Conservation (phyloP, 2,888 invertebrate species). For the Drosophila affinis region DNA sequence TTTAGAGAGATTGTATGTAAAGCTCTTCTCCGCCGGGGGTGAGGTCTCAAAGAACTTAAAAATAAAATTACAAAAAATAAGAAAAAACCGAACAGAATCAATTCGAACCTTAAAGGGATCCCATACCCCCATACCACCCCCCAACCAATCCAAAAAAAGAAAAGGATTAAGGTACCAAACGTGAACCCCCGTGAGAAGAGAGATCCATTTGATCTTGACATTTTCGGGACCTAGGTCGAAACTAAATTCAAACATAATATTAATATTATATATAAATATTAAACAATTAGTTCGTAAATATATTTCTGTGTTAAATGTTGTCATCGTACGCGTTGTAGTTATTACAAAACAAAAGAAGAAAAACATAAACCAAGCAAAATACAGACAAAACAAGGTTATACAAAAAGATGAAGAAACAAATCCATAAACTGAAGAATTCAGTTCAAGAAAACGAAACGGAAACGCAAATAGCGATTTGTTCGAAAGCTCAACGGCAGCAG, state of each 20-base stretch:
- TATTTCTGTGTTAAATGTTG: slow-evolving; percentile 81
- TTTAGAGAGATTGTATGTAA: background rate
- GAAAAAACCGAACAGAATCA: background rate
- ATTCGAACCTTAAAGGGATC: slow-evolving; percentile 2
- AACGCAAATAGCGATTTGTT: slow-evolving; percentile 21
- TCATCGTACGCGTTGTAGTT: slow-evolving; percentile 80
- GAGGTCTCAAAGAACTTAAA: background rate
- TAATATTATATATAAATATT: slow-evolving; percentile 52
- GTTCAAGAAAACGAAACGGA: slow-evolving; percentile 13
- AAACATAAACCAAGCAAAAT: slow-evolving; percentile 27
- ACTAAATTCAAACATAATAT: slow-evolving; percentile 9
- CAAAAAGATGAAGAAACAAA: slow-evolving; percentile 11
- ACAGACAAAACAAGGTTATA: background rate
- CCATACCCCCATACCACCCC: background rate
- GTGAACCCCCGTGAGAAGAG: slow-evolving; percentile 1
- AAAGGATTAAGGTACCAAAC: background rate
- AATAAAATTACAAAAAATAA: background rate
- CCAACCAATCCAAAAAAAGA: background rate
- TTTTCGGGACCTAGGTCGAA: slow-evolving; percentile 31
- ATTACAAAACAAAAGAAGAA: slow-evolving; percentile 49
- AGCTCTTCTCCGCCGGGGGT: slow-evolving; percentile 17
- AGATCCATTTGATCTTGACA: slow-evolving; percentile 5
- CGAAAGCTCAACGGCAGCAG: slow-evolving; percentile 33
- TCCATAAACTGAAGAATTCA: slow-evolving; percentile 15
- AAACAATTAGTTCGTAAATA: slow-evolving; percentile 74